Base-by-base conservation (phyloP, 2,797 vertebrate species). In the Okamejei kenojei region DNA sequence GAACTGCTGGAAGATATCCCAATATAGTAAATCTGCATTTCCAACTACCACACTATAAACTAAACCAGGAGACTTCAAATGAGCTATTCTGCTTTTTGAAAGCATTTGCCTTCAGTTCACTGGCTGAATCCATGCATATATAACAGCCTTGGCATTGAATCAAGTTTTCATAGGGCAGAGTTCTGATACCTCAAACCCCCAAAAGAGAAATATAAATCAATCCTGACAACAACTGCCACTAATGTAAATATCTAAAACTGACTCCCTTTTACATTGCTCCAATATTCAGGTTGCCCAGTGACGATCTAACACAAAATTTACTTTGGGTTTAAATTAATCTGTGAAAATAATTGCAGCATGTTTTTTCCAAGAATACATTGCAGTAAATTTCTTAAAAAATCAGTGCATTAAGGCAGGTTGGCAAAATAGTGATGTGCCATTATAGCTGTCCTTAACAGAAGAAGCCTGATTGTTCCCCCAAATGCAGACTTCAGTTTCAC, bases 401-500 rank as follows among this genome's bases (percentile, higher is more conserved):
- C 58, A 74, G 54, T 68, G 15, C 71, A 58, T 74, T 74, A n/a
- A 6, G 6, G 38, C 90, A 92, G 90, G 90, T 74, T 38, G 68
- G 35, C 68, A 91, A 54, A 73, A 91, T 74, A 54, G 9, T 26
- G 90, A 3, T 29, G 38, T 74, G 38, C 17, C 68, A 92, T 13
- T 92, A 23, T 45, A 73, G 38, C 65, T 91, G 13, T 73, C 10
- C 32, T 90, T 21, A 38, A 90, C 86, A 90, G 65, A 65, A 74
- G 90, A 92, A 92, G 90, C 71, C 90, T 58, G 26, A 54, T 92
- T 73, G 73, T 92, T 58, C 74, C 71, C 45, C 38, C 90, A 92
- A 92, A 92, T 54, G 38, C 90, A 76, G 26, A 90, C 65, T 92
- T 92, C 90, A 92, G 76, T 92, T 58, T 92, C n/a, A 26, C 71